Conservation (phyloP, 2,888 invertebrate species). For the Ommatoiulus sabulosus region DNA sequence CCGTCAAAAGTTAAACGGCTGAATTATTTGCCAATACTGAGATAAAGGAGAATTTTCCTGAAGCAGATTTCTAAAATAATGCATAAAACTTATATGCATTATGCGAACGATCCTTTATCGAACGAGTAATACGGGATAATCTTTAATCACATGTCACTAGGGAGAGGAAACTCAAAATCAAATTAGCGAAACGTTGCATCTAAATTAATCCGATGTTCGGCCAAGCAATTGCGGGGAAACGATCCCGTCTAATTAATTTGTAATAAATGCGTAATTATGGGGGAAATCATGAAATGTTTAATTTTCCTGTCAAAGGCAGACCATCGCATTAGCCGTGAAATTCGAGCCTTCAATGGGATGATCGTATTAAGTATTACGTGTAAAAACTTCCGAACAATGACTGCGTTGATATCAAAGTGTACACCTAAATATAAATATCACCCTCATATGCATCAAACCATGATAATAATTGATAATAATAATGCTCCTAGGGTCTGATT, state of each 20-base stretch:
- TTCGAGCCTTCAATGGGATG: neutral
- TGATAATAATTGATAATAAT: no score
- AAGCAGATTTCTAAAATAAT: neutral
- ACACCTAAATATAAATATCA: no score
- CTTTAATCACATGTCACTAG: neutral
- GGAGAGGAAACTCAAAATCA: conserved; percentile 11
- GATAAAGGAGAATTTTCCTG: no score
- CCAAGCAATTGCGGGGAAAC: neutral
- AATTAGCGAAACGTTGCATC: conserved; percentile 16
- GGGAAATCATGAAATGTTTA: conserved; percentile 12
- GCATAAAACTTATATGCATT: neutral
- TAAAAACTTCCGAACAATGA: no score
- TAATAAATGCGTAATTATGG: neutral
- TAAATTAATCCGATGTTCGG: neutral
- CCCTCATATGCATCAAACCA: no score
- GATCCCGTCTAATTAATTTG: neutral
- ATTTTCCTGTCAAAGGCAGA: neutral
- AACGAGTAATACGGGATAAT: neutral
- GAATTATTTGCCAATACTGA: no score
- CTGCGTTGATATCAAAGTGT: no score
- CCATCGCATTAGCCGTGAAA: neutral
- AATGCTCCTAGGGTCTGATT: no score
- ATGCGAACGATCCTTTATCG: neutral
- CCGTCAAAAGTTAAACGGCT: no score
- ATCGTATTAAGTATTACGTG: neutral